Conservation (phyloP, 2,797 vertebrate species). For the Tachyglossus aculeatus region DNA sequence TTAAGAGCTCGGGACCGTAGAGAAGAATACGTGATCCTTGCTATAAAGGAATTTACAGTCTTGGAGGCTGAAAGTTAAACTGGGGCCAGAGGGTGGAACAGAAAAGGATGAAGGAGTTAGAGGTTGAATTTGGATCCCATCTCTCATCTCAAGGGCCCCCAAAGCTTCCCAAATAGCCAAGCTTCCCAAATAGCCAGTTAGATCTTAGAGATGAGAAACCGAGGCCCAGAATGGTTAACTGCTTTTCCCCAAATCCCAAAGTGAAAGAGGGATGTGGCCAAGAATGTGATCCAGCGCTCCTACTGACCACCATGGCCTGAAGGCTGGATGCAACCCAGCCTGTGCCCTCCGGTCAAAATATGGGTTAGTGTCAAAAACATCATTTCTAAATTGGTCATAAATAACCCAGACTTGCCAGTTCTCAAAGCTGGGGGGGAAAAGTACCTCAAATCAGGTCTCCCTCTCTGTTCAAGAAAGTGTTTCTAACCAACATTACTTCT, state of each 20-base stretch:
- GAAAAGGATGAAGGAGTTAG: constrained; percentile 5
- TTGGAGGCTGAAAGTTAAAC: neutral
- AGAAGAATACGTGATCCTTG: no score
- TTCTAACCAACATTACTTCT: constrained; percentile 15
- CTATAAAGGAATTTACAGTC: no score
- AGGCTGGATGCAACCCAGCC: no score
- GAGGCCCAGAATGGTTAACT: neutral
- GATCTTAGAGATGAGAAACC: neutral
- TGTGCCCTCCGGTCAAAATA: neutral
- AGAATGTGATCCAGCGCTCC: no score
- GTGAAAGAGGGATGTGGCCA: neutral
- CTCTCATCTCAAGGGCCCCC: neutral
- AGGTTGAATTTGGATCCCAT: neutral
- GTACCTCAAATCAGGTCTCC: constrained; percentile 17
- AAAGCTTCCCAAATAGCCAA: neutral
- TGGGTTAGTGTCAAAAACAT: neutral
- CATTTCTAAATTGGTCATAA: constrained; percentile 7
- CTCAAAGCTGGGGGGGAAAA: constrained; percentile 19
- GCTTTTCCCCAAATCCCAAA: neutral
- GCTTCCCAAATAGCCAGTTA: neutral
- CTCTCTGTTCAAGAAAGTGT: constrained; percentile 21
- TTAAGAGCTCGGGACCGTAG: no score
- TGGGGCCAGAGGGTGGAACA: neutral
- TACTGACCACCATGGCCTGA: neutral
- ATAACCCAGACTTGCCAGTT: constrained; percentile 33